phyloP scores from a whole-genome alignment of 2,888 invertebrate species.

The Lasioglossum marginatum region DNA sequence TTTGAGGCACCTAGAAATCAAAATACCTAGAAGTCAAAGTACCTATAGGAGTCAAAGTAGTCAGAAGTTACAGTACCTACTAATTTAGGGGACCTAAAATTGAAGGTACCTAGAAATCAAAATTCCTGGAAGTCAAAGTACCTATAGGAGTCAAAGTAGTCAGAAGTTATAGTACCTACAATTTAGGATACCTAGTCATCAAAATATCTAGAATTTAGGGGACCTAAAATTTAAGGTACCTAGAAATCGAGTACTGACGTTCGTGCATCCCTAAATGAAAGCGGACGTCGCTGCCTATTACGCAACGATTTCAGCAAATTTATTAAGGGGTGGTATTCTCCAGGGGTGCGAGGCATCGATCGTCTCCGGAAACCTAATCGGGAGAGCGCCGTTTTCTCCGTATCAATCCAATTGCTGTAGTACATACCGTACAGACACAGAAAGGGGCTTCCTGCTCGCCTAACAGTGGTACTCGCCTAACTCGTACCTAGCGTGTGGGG shows the following conservation, averaged over 20 bases:
- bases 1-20: too few relatives aligned
- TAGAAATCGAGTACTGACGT: not conserved
- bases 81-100: too few relatives aligned
- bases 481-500: not conserved
- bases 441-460: not conserved
- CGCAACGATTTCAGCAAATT: slow-evolving; percentile 62
- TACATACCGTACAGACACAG: not conserved
- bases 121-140: too few relatives aligned
- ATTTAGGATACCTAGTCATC: too few relatives aligned
- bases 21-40: too few relatives aligned
- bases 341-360: slow-evolving; percentile 34
- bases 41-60: too few relatives aligned
- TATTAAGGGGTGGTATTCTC: slow-evolving; percentile 49
- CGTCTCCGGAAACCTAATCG: slow-evolving; percentile 40
- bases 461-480: not conserved
- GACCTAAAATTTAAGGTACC: too few relatives aligned
- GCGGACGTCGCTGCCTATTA: slow-evolving; percentile 35
- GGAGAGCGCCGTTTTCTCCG: slow-evolving; percentile 9
- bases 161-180: rapidly evolving
- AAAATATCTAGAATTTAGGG: too few relatives aligned
- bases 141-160: too few relatives aligned
- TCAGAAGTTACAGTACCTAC: too few relatives aligned
- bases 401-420: slow-evolving; percentile 14
- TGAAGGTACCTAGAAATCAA: too few relatives aligned
- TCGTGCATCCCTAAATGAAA: not conserved